Evolutionary conservation across 1,140 invertebrate genomes (phyloP), one percentile per base, ranked within the genome.

Genomic region (Aphis gossypii): DNA sequence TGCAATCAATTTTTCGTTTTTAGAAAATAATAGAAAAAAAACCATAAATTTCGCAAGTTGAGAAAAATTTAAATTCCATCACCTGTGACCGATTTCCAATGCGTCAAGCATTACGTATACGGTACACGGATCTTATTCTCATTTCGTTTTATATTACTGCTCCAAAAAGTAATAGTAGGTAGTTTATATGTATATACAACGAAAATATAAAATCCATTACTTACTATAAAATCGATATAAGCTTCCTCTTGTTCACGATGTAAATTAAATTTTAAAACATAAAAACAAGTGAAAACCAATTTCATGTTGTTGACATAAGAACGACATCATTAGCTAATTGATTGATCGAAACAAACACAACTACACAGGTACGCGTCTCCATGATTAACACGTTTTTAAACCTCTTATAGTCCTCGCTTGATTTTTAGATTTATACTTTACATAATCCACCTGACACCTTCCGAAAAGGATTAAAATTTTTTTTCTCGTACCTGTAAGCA

Each of bases 361-460:
- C 30, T n/a, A 76, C n/a, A 6, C 30, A 68, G 60, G 30, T n/a
- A 76, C 60, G 14, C 30, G 60, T 76, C 5, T n/a, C 60, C 30
- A 76, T n/a, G 30, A n/a, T n/a, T n/a, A 76, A 76, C n/a, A 76
- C 14, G 18, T 76, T 76, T 76, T 76, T 76, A 76, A 76, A 18
- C 14, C 60, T 76, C 60, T 76, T n/a, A 30, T n/a, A 68, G 60
- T 76, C 11, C 5, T n/a, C 60, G 60, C 60, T n/a, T 76, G 60
- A 76, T 76, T 76, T 76, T n/a, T n/a, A 76, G 60, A 76, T 76
- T 76, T 20, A 76, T 76, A 76, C n/a, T 76, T 76, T n/a, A 76
- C 60, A 76, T n/a, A 76, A 76, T 76, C 30, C n/a, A 35, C 14
- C 60, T 35, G n/a, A 76, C 30, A 76, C n/a, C 14, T n/a, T 76